Percentiles rank a stretch among this genome's conserved stretches.
These are phyloP conservation scores for Trachemys scripta DNA, from an alignment of 2,113 vertebrate genomes.

Conservation along the genomic window DNA sequence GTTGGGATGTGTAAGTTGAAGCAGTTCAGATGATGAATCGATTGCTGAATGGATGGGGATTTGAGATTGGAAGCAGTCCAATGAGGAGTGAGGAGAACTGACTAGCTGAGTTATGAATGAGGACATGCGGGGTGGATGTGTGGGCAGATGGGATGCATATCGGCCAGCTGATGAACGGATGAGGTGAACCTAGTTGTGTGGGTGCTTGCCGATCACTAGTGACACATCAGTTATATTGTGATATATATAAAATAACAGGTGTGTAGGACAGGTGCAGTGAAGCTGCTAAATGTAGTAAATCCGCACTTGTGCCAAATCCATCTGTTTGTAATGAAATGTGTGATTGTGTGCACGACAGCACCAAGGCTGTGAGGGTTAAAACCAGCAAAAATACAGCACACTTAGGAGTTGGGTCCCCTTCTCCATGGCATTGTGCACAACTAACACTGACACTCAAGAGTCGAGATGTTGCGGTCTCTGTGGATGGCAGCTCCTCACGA, in stretches of 20 bases:
- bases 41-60: fast-evolving
- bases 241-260: not conserved
- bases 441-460: not conserved
- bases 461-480: not conserved
- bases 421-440: fast-evolving
- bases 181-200: fast-evolving
- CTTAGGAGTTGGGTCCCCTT: fast-evolving
- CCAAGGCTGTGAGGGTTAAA: not conserved
- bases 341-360: not conserved
- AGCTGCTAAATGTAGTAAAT: not conserved
- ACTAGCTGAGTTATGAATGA: not conserved
- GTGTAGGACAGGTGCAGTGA: not conserved
- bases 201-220: not conserved
- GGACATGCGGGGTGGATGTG: not conserved
- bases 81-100: fast-evolving
- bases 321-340: not conserved
- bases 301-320: fast-evolving
- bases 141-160: not conserved
- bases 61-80: not conserved
- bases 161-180: not conserved
- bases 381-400: not conserved
- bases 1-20: fast-evolving
- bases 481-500: fast-evolving
- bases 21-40: not conserved
- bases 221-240: not conserved